Conservation (phyloP, 1,140 invertebrate genomes). For the Samia ricini region DNA sequence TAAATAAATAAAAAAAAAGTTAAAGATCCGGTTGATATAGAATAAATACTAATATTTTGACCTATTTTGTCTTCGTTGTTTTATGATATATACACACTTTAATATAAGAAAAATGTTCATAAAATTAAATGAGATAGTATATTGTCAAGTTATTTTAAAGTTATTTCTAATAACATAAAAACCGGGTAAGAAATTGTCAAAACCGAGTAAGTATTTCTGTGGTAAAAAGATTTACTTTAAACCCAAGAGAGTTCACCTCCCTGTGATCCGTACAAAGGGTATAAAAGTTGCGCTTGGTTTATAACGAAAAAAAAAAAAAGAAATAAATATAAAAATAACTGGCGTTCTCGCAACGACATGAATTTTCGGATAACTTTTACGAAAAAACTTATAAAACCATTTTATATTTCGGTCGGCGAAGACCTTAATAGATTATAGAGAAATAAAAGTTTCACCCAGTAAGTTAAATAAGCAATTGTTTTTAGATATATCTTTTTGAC, state of each 20-base stretch:
- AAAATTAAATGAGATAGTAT: too few relatives aligned
- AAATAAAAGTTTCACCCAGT: neutral
- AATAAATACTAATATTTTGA: too few relatives aligned
- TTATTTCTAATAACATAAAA: too few relatives aligned
- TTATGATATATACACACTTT: too few relatives aligned
- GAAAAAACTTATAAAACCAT: neutral
- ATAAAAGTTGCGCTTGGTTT: neutral
- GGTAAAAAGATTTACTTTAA: neutral
- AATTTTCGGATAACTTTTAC: neutral
- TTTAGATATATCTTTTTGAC: neutral
- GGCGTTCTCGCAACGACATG: neutral
- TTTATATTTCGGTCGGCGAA: neutral
- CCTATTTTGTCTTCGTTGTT: too few relatives aligned
- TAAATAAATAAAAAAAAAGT: too few relatives aligned
- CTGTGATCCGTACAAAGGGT: neutral
- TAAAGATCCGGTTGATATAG: too few relatives aligned
- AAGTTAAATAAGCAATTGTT: neutral
- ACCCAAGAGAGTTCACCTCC: neutral
- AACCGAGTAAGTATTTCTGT: neutral
- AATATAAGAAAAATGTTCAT: too few relatives aligned
- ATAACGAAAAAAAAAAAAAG: neutral
- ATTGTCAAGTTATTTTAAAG: too few relatives aligned
- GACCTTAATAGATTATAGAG: too few relatives aligned
- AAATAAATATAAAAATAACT: neutral
- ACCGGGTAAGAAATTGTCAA: neutral